phyloP scores from a whole-genome alignment of 2,113 vertebrate species.

The Leptosomus discolor region DNA sequence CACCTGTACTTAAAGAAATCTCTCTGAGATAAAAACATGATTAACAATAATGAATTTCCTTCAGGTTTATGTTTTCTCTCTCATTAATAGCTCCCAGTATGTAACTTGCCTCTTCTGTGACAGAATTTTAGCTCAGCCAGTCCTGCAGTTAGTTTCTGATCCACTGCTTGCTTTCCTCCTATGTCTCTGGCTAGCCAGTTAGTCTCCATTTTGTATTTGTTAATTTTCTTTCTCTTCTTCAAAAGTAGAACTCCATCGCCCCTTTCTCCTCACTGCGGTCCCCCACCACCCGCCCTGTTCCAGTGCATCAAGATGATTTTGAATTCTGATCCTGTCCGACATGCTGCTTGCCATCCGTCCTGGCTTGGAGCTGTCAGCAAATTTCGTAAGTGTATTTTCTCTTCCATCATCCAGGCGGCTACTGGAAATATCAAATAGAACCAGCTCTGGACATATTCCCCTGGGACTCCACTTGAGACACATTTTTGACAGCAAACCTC shows the following conservation, averaged over 20 bases:
- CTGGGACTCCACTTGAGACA: neutral
- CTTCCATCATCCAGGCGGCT: neutral
- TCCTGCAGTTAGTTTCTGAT: neutral
- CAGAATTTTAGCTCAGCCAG: neutral
- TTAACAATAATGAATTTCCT: neutral
- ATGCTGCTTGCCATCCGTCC: neutral
- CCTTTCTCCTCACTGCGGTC: neutral
- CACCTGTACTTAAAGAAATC: neutral
- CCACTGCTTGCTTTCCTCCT: neutral
- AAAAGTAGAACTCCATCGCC: neutral
- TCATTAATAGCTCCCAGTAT: neutral
- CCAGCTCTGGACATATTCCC: neutral
- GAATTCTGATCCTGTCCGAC: neutral
- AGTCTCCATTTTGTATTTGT: neutral
- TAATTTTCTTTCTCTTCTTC: neutral
- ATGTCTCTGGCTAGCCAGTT: neutral
- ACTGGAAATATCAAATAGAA: neutral
- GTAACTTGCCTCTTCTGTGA: neutral
- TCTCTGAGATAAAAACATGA: neutral
- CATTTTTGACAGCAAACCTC: neutral
- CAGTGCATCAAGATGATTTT: neutral
- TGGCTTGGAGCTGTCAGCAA: neutral
- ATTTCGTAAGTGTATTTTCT: neutral
- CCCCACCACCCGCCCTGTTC: fast-evolving
- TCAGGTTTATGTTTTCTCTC: neutral